Evolutionary conservation across 2,797 vertebrate genomes (phyloP).

Genomic region (Notolepis coatsorum): DNA sequence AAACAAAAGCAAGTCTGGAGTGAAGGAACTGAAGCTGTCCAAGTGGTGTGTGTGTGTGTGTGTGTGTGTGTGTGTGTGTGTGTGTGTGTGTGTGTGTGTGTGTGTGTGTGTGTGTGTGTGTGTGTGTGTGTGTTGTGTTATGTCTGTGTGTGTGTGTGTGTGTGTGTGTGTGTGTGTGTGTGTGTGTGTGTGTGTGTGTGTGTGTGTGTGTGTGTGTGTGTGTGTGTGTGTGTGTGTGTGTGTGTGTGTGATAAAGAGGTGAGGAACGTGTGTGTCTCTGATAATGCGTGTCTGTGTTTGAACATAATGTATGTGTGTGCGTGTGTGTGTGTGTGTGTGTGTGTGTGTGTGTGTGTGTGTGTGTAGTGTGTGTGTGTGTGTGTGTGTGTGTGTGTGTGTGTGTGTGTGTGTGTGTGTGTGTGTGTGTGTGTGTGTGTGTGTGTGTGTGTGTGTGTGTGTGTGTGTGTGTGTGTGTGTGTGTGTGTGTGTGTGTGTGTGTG

Average conservation of each 20-base stretch:
- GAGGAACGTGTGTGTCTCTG: slow-evolving; percentile 10
- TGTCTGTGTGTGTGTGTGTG: background rate
- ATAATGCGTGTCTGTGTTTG: background rate
- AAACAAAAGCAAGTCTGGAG: slow-evolving; percentile 60
- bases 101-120: background rate
- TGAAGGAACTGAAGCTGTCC: slow-evolving; percentile 43
- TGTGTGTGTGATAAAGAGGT: slow-evolving; percentile 21
- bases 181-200: background rate
- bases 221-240: slow-evolving; percentile 2
- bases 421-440: slow-evolving; percentile 8
- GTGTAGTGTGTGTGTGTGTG: no score
- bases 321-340: background rate
- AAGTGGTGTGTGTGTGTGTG: slow-evolving; percentile 11
- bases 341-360: no score
- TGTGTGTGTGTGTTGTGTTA: background rate
- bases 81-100: slow-evolving; percentile 8
- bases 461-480: slow-evolving; percentile 19
- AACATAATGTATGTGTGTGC: slow-evolving; percentile 9
- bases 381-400: background rate
- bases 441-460: slow-evolving; percentile 5
- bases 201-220: slow-evolving; percentile 6
- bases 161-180: background rate
- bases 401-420: background rate
- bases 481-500: no score
- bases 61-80: background rate